Conservation (phyloP, 1,140 invertebrate species). For the Chrysomallon squamiferum region DNA sequence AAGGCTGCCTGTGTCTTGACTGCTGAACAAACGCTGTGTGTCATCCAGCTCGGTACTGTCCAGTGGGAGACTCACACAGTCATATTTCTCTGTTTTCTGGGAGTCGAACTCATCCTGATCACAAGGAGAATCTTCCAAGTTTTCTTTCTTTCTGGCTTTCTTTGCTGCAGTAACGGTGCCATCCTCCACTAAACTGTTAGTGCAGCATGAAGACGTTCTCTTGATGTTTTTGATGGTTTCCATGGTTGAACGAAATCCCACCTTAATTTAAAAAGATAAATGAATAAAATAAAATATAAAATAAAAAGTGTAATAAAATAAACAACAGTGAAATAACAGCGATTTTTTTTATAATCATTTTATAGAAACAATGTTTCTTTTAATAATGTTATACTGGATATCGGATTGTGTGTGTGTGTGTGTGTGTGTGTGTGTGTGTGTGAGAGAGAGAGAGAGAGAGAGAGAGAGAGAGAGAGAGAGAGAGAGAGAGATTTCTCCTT, state of each 20-base stretch:
- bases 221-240: too few relatives aligned
- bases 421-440: constrained; percentile 11
- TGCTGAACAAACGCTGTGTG: background rate
- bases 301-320: too few relatives aligned
- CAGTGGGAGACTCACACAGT: too few relatives aligned
- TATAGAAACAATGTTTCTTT: background rate
- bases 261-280: background rate
- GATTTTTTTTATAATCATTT: background rate
- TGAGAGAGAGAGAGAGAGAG: too few relatives aligned
- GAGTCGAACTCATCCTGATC: too few relatives aligned
- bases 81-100: background rate
- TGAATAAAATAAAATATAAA: background rate
- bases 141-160: background rate
- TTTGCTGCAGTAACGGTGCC: background rate
- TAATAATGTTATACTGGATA: background rate
- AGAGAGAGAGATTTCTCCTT: too few relatives aligned
- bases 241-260: background rate
- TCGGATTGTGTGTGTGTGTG: constrained; percentile 7
- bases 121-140: too few relatives aligned
- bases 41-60: too few relatives aligned
- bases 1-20: background rate
- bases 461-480: too few relatives aligned
- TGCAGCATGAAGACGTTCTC: background rate
- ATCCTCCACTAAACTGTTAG: background rate
- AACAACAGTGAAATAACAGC: too few relatives aligned